phyloP scores from a whole-genome alignment of 2,113 vertebrate genomes.

The Serilophus lunatus region DNA sequence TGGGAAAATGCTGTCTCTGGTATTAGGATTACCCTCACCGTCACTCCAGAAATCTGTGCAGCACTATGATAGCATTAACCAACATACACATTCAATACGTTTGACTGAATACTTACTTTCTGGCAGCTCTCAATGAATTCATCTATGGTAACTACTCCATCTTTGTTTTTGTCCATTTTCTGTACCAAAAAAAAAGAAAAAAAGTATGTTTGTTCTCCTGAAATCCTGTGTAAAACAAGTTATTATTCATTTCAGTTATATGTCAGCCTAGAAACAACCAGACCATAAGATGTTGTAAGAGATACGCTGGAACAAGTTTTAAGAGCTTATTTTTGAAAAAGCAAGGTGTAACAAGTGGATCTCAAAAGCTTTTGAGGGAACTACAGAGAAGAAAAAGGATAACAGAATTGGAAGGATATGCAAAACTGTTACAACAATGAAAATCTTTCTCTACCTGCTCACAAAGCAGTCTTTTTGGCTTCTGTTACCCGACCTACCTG shows the following conservation, averaged over 20 bases:
- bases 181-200: slow-evolving; percentile 59
- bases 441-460: not conserved
- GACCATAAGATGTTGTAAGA: not conserved
- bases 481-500: slow-evolving; percentile 74
- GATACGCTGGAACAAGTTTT: not conserved
- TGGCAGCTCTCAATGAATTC: slow-evolving; percentile 99
- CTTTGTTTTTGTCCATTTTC: slow-evolving; percentile 99
- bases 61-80: not conserved
- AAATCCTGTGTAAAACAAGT: not conserved
- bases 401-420: not conserved
- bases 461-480: not conserved
- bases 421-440: not conserved
- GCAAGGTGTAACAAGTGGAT: not conserved
- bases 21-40: not conserved
- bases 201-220: not conserved
- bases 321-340: not conserved
- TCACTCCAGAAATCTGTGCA: not conserved
- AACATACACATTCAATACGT: not conserved
- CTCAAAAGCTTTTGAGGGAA: not conserved
- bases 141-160: slow-evolving; percentile 98
- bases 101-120: slow-evolving; percentile 82
- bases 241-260: not conserved
- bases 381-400: not conserved
- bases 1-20: not conserved
- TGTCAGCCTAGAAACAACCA: not conserved